Evolutionary conservation across 2,888 invertebrate species (phyloP).

Genomic region (Cheilosia pagana): DNA sequence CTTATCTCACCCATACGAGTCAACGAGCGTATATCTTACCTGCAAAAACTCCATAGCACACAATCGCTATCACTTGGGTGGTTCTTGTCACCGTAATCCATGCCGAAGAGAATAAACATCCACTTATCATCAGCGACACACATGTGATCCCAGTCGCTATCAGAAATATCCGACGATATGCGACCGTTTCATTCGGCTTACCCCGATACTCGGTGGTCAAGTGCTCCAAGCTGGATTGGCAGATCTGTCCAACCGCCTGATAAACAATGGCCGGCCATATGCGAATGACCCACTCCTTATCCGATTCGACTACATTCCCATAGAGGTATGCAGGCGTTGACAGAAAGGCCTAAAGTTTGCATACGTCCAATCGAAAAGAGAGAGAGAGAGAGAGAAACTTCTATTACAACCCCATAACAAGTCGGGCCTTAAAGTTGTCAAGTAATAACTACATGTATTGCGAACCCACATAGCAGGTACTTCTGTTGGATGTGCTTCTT

Average conservation of each 20-base stretch:
- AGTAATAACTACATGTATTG: slow-evolving; percentile 81
- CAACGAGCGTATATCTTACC: slow-evolving; percentile 76
- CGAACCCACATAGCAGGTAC: slow-evolving; percentile 83
- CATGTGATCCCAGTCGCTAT: slow-evolving; percentile 81
- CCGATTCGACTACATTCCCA: slow-evolving; percentile 83
- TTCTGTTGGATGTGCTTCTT: slow-evolving; percentile 83
- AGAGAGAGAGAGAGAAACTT: slow-evolving; percentile 35
- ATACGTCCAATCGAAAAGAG: slow-evolving; percentile 17
- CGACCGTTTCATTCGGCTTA: slow-evolving; percentile 79
- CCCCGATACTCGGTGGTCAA: slow-evolving; percentile 81
- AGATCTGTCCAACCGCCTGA: slow-evolving; percentile 82
- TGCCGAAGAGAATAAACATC: slow-evolving; percentile 82
- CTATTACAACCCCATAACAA: slow-evolving; percentile 57
- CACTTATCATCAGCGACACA: slow-evolving; percentile 81
- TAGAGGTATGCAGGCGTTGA: slow-evolving; percentile 83
- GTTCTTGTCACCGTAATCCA: slow-evolving; percentile 81
- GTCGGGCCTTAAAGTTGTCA: slow-evolving; percentile 42
- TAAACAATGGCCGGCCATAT: slow-evolving; percentile 83
- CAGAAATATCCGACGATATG: slow-evolving; percentile 80
- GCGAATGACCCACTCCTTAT: slow-evolving; percentile 81
- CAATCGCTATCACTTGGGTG: slow-evolving; percentile 81
- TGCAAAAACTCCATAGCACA: slow-evolving; percentile 82
- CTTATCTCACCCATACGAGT: slow-evolving; percentile 19
- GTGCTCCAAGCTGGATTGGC: slow-evolving; percentile 82
- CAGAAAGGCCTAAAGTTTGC: slow-evolving; percentile 80